These are phyloP conservation scores for Trematomus loennbergii DNA, from an alignment of 2,113 vertebrate species.

Conservation along the genomic window DNA sequence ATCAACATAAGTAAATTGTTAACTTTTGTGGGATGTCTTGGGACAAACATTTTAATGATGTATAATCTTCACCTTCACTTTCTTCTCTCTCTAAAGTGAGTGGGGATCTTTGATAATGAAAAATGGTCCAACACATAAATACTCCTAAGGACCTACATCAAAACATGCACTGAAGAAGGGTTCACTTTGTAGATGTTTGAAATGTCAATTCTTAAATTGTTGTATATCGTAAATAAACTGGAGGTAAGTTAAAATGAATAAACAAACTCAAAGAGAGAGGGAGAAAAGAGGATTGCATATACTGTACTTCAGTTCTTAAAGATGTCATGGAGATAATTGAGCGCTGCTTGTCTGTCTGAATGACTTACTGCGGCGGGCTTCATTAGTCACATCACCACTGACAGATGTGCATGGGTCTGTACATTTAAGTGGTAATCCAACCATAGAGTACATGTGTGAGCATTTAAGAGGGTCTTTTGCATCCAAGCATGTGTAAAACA, in stretches of 20 bases:
- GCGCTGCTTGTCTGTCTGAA: constrained; percentile 32
- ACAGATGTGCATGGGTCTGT: constrained; percentile 42
- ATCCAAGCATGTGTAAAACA: constrained; percentile 32
- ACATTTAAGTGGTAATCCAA: constrained; percentile 28
- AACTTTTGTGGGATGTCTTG: background rate
- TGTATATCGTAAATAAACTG: background rate
- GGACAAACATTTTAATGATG: background rate
- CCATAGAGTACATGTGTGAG: constrained; percentile 17
- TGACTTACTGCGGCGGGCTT: constrained; percentile 41
- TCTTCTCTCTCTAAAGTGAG: background rate
- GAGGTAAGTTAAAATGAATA: background rate
- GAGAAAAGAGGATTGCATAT: background rate
- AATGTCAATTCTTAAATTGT: background rate
- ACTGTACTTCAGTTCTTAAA: background rate
- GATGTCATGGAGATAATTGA: constrained; percentile 15
- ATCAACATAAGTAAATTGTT: constrained; percentile 2
- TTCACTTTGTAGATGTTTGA: background rate
- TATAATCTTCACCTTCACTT: background rate
- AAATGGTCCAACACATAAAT: constrained; percentile 1
- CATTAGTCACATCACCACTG: constrained; percentile 55
- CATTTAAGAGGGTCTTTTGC: constrained; percentile 13
- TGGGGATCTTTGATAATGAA: background rate
- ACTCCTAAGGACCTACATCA: background rate
- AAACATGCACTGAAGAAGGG: background rate
- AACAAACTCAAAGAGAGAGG: background rate